Percentiles rank a stretch among this genome's conserved stretches.
Evolutionary conservation across 2,888 invertebrate species (phyloP).

Genomic region (Troilus luridus): DNA sequence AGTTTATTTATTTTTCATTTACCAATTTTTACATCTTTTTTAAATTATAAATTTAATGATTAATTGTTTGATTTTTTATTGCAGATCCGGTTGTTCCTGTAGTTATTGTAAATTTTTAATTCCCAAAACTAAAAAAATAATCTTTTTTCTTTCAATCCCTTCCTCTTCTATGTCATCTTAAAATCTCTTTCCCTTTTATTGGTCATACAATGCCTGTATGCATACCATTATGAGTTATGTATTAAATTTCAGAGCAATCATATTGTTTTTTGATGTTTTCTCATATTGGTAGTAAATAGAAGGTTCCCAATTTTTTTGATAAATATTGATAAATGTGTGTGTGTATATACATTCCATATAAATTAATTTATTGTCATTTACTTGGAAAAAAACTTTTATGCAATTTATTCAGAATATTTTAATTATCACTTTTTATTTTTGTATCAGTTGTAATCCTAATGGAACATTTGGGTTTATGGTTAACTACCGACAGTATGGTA

Average conservation of each 20-base stretch:
- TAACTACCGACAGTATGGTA: not conserved
- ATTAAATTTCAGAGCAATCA: slow-evolving; percentile 1
- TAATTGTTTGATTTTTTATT: slow-evolving; percentile 49
- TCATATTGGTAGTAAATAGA: not conserved
- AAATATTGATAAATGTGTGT: not conserved
- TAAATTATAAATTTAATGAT: slow-evolving; percentile 19
- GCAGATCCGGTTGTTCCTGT: slow-evolving; percentile 47
- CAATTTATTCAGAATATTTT: not conserved
- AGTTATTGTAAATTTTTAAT: slow-evolving; percentile 38
- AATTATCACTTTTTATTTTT: not conserved
- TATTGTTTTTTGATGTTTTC: not conserved
- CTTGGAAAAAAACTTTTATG: not conserved
- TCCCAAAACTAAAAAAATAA: slow-evolving; percentile 25
- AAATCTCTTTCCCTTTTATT: slow-evolving; percentile 32
- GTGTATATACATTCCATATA: not conserved
- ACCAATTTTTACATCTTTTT: slow-evolving; percentile 10
- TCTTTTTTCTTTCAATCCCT: slow-evolving; percentile 9
- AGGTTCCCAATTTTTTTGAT: not conserved
- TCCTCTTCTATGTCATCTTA: slow-evolving; percentile 45
- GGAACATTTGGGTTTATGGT: not conserved
- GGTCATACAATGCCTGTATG: not conserved
- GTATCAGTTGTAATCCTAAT: not conserved
- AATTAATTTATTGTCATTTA: not conserved
- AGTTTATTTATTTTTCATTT: slow-evolving; percentile 23
- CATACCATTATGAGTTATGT: slow-evolving; percentile 1